Evolutionary conservation across 2,113 vertebrate genomes (phyloP), one percentile per base, ranked within the genome.

Genomic region (Pelobates fuscus): DNA sequence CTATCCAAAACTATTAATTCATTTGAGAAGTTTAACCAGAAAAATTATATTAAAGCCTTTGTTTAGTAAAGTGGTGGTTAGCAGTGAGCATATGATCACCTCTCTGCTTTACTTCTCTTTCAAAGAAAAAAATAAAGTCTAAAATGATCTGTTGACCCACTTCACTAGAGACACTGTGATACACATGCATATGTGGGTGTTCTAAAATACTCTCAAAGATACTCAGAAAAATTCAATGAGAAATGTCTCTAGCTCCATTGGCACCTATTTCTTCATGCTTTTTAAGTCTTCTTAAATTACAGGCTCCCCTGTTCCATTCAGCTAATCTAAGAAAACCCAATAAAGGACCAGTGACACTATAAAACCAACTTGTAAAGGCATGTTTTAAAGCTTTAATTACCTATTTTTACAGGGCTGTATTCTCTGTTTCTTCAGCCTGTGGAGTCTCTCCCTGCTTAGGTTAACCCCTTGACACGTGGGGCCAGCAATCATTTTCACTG

Each of bases 381-480:
- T 49, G 78, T 80, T 92, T 92, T 92, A 93, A 90, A 84, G 87
- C 84, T 90, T 92, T 91, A 90, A 92, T 93, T 92, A 88, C 88
- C 81, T 88, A 81, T 64, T 85, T 91, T 92, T 90, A 93, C 83
- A 86, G 79, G 55, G 26, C 84, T 84, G 81, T 74, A 77, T 86
- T 88, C 91, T 87, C 87, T 89, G 82, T 87, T 89, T 87, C 85
- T 86, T 82, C 84, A 88, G 84, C 71, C 79, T 84, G 85, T 44
- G 75, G 78, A 87, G 81, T 78, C 81, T 82, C 84, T 82, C 79
- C 77, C 76, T 81, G 82, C 83, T 81, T 81, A 84, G 82, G 81
- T 86, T 85, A 87, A 84, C 83, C 81, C 78, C 82, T 79, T 71
- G 80, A 80, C 57, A 32, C 71, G 74, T 60, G 64, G 71, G 66